Evolutionary conservation across 2,888 invertebrate genomes (phyloP), one percentile per base, ranked within the genome.

Genomic region (Drosophila meridionalis): DNA sequence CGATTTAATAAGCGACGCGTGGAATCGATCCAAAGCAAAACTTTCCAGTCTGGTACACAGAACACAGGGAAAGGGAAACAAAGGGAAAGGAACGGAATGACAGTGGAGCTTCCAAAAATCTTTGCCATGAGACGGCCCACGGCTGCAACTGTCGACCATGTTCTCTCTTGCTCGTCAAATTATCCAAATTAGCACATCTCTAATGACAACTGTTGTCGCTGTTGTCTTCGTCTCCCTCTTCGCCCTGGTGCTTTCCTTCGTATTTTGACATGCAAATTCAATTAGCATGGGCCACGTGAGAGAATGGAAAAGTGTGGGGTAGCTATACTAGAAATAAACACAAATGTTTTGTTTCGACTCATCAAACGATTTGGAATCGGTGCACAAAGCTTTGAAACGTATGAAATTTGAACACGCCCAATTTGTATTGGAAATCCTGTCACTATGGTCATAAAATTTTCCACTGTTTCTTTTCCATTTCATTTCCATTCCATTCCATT

Each of bases 161-260:
- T 8, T 14, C 38, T 26, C 26, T 20, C 53, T 53, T 53, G 53
- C 4, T 6, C 43, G 34, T 43, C 55, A 69, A 61, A 81, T 71
- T 69, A 65, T 59, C 59, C 58, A 68, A 89, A 87, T 89, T 89
- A 87, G 72, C 90, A 85, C 80, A 85, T 82, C 69, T 61, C 78
- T 76, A 89, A 80, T 76, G 53, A 40, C 48, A 77, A 58, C 52
- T 62, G n/a, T 6, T 42, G 14, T 52, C 38, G 28, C 38, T 47
- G 2, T 59, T 36, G 2, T 55, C 47, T 52, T 11, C 52, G 12
- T 52, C 61, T 52, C 58, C 26, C 26, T 43, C 53, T 52, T 52
- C 36, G 26, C 40, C 40, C 14, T 6, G 12, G 14, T 40, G 40
- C 6, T 6, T 6, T 14, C 40, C 14, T 11, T 14, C 11, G 47